Evolutionary conservation across 2,888 invertebrate genomes (phyloP).

Genomic region (Apamea crenata): DNA sequence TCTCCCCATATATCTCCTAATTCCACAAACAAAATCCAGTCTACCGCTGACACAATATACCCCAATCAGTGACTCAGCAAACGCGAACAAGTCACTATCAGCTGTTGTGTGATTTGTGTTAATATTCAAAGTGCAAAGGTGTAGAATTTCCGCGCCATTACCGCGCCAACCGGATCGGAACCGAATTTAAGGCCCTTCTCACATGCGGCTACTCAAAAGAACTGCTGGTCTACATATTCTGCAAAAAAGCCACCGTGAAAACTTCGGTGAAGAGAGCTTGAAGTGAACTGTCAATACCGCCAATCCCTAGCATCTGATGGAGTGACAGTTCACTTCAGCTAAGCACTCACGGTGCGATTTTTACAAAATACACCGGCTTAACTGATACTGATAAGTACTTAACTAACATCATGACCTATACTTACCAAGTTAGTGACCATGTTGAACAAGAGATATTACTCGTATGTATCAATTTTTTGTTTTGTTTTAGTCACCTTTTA

Average conservation of each 20-base stretch:
- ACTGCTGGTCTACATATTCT: neutral
- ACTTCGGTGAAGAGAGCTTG: neutral
- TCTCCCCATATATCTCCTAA: neutral
- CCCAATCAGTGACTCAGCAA: slow-evolving; percentile 25
- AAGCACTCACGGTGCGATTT: too few species aligned
- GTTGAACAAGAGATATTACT: too few species aligned
- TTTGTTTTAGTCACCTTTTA: too few species aligned
- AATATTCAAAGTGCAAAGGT: slow-evolving; percentile 63
- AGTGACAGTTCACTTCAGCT: neutral
- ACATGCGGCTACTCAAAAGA: neutral
- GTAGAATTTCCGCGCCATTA: slow-evolving; percentile 67
- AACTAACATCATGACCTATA: too few species aligned
- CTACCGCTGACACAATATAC: slow-evolving; percentile 37
- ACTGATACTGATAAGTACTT: too few species aligned
- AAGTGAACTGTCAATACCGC: neutral
- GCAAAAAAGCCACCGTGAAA: neutral
- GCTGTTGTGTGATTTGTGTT: slow-evolving; percentile 67
- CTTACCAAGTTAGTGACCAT: too few species aligned
- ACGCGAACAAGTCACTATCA: slow-evolving; percentile 59
- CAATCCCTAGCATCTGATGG: neutral
- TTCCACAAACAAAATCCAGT: slow-evolving; percentile 10
- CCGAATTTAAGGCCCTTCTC: neutral
- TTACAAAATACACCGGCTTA: too few species aligned
- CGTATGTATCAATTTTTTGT: too few species aligned
- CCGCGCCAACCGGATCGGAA: slow-evolving; percentile 41